Evolutionary conservation across 2,888 invertebrate genomes (phyloP).

Genomic region (Torymus auratus): DNA sequence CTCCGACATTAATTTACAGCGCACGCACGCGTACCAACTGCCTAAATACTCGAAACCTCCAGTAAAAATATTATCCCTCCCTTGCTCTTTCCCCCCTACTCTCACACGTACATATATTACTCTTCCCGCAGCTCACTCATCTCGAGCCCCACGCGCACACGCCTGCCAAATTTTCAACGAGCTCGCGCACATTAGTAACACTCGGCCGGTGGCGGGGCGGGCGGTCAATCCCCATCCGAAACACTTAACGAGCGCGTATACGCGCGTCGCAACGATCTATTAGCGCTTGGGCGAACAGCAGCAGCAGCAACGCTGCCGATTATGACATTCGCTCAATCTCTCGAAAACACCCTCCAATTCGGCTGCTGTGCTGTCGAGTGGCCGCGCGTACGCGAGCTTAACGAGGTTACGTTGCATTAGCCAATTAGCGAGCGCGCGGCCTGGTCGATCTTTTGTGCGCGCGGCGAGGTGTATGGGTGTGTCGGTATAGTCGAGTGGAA

Average conservation of each 20-base stretch:
- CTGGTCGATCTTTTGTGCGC: conserved; percentile 27
- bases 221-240: conserved; percentile 35
- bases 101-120: no score
- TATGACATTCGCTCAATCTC: conserved; percentile 48
- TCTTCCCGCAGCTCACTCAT: no score
- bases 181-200: conserved; percentile 22
- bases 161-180: no score
- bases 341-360: background rate
- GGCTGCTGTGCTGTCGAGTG: background rate
- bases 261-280: conserved; percentile 23
- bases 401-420: conserved; percentile 45
- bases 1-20: no score
- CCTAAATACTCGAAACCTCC: no score
- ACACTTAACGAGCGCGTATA: conserved; percentile 40
- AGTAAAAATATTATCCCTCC: no score
- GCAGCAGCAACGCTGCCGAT: conserved; percentile 6
- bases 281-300: conserved; percentile 4
- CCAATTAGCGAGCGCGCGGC: conserved; percentile 31
- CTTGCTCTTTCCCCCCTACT: no score
- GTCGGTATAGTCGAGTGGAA: background rate
- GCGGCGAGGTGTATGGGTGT: background rate
- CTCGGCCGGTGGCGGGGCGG: background rate
- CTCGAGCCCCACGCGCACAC: no score
- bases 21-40: no score
- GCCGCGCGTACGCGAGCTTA: background rate